phyloP scores from a whole-genome alignment of 1,140 invertebrate genomes.

The Caerostris extrusa region DNA sequence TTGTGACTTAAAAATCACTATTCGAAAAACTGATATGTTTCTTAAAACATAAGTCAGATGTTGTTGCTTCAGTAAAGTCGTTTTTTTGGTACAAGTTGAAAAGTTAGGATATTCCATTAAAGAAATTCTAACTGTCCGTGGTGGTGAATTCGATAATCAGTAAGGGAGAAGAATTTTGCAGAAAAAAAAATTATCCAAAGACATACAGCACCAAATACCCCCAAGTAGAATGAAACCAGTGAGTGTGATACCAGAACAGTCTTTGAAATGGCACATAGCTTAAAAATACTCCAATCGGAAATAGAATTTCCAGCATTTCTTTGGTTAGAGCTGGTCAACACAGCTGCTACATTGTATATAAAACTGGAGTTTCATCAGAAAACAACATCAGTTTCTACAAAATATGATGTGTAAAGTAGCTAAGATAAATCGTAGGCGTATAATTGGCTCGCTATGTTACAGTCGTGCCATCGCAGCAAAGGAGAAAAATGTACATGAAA shows the following conservation, averaged over 20 bases:
- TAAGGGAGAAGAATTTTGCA: neutral
- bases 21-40: neutral
- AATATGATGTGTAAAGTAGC: constrained; percentile 17
- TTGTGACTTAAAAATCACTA: neutral
- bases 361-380: constrained; percentile 35
- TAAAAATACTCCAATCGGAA: constrained; percentile 35
- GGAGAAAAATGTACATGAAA: constrained; percentile 71
- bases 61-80: neutral
- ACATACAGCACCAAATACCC: constrained; percentile 68
- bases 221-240: constrained; percentile 64
- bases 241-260: constrained; percentile 12
- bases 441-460: constrained; percentile 57
- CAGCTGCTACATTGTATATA: constrained; percentile 10
- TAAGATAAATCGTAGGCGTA: constrained; percentile 33
- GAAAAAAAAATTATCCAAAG: constrained; percentile 27
- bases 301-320: neutral
- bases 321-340: neutral
- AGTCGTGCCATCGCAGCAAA: constrained; percentile 41
- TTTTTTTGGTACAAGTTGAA: constrained; percentile 4
- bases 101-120: neutral
- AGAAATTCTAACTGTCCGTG: constrained; percentile 67
- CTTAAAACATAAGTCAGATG: neutral
- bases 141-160: constrained; percentile 58
- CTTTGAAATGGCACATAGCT: constrained; percentile 55
- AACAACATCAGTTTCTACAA: neutral